These are phyloP conservation scores for Drosophila lacicola DNA, from an alignment of 2,888 invertebrate species.

Conservation along the genomic window DNA sequence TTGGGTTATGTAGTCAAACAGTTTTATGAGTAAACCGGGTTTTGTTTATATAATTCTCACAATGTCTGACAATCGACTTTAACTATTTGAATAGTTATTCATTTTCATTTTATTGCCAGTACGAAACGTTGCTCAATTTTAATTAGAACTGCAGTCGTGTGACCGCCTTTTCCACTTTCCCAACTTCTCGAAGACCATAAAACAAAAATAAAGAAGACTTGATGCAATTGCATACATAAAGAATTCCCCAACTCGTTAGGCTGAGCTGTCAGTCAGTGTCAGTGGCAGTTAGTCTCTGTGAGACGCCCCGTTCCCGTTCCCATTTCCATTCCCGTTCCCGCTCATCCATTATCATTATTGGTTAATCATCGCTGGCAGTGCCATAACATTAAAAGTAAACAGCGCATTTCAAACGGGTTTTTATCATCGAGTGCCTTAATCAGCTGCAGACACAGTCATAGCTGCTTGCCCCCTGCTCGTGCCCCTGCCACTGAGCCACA, in stretches of 20 bases:
- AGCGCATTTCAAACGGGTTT: slow-evolving; percentile 68
- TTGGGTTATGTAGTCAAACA: slow-evolving; percentile 24
- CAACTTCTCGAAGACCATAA: slow-evolving; percentile 46
- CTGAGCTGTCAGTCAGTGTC: slow-evolving; percentile 46
- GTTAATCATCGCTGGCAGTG: slow-evolving; percentile 68
- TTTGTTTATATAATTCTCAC: slow-evolving; percentile 39
- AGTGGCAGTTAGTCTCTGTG: slow-evolving; percentile 24
- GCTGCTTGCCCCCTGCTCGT: not conserved
- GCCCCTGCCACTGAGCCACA: not conserved
- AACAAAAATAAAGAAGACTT: slow-evolving; percentile 37
- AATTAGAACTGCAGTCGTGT: slow-evolving; percentile 63
- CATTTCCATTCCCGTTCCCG: slow-evolving; percentile 17
- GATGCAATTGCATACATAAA: slow-evolving; percentile 54
- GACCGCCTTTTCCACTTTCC: slow-evolving; percentile 48
- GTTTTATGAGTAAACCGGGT: slow-evolving; percentile 28
- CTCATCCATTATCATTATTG: slow-evolving; percentile 65
- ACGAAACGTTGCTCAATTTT: slow-evolving; percentile 56
- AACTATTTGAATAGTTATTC: slow-evolving; percentile 49
- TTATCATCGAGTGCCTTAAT: slow-evolving; percentile 61
- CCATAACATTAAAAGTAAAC: slow-evolving; percentile 69
- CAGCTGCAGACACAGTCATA: slow-evolving; percentile 40
- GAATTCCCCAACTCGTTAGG: slow-evolving; percentile 51
- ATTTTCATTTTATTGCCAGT: slow-evolving; percentile 46
- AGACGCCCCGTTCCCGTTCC: not conserved
- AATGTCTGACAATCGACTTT: slow-evolving; percentile 27